Evolutionary conservation across 2,888 invertebrate species (phyloP).

Genomic region (Coelopa pilipes): DNA sequence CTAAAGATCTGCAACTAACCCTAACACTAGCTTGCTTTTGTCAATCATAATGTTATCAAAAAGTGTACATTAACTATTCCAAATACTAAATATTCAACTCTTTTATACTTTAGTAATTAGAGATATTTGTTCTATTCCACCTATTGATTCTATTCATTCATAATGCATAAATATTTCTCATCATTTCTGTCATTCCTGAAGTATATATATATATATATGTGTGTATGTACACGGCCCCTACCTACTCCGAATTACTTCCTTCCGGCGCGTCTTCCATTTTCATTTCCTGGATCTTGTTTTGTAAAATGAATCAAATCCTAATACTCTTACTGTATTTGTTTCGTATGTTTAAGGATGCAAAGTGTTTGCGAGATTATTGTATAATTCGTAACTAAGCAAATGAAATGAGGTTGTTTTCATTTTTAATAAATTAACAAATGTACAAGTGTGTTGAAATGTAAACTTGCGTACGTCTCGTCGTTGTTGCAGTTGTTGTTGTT

Average conservation of each 20-base stretch:
- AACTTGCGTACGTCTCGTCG: neutral
- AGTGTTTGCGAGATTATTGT: constrained; percentile 16
- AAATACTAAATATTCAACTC: neutral
- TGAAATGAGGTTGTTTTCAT: neutral
- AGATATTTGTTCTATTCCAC: neutral
- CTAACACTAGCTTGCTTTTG: too few relatives aligned
- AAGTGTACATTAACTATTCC: neutral
- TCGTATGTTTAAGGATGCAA: neutral
- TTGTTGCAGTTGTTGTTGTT: constrained; percentile 25
- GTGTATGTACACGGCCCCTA: neutral
- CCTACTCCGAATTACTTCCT: neutral
- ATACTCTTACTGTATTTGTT: too few relatives aligned
- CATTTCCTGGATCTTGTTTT: too few relatives aligned
- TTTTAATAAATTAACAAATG: constrained; percentile 27
- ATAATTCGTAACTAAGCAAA: constrained; percentile 25
- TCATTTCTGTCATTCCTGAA: neutral
- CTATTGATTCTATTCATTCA: neutral
- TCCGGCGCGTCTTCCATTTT: neutral
- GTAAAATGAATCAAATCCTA: too few relatives aligned
- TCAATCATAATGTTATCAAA: too few relatives aligned
- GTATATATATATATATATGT: neutral
- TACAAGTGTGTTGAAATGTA: constrained; percentile 34
- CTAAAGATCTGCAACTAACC: too few relatives aligned
- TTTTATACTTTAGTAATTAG: neutral
- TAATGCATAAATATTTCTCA: neutral